phyloP scores from a whole-genome alignment of 2,797 vertebrate species.

The Chaenodraco wilsoni region DNA sequence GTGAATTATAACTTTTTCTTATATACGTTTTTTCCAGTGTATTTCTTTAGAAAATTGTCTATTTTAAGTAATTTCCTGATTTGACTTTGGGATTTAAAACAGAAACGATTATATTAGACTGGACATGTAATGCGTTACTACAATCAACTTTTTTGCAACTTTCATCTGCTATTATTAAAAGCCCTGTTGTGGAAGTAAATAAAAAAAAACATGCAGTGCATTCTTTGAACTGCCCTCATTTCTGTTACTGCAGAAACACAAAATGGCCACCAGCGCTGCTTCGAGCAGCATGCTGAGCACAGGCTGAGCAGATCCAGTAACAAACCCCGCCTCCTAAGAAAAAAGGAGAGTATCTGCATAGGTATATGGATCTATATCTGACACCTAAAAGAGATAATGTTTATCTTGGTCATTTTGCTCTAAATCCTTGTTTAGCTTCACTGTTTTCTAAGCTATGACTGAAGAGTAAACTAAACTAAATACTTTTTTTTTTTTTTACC shows the following conservation, averaged over 20 bases:
- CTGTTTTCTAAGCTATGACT: slow-evolving; percentile 15
- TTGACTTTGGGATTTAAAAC: background rate
- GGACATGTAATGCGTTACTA: background rate
- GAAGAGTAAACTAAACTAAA: slow-evolving; percentile 1
- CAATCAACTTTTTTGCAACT: slow-evolving; percentile 14
- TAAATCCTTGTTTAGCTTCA: slow-evolving; percentile 32
- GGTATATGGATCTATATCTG: background rate
- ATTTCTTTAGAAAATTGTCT: background rate
- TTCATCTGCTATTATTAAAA: slow-evolving; percentile 27
- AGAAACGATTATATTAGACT: background rate
- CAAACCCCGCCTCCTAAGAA: slow-evolving; percentile 69
- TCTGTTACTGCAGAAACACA: slow-evolving; percentile 71
- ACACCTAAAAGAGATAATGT: slow-evolving; percentile 11
- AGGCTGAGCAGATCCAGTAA: slow-evolving; percentile 55
- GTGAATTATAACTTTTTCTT: background rate
- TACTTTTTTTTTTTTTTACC: background rate
- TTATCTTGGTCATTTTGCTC: slow-evolving; percentile 1
- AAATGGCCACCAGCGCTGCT: slow-evolving; percentile 80
- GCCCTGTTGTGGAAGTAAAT: slow-evolving; percentile 11
- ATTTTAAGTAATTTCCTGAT: background rate
- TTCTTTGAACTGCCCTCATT: slow-evolving; percentile 60
- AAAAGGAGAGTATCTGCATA: slow-evolving; percentile 28
- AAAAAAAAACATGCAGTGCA: slow-evolving; percentile 20
- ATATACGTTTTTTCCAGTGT: background rate
- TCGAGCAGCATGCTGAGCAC: slow-evolving; percentile 70